Evolutionary conservation across 2,888 invertebrate genomes (phyloP), one percentile per base, ranked within the genome.

Genomic region (Mesorhabditis sp.): DNA sequence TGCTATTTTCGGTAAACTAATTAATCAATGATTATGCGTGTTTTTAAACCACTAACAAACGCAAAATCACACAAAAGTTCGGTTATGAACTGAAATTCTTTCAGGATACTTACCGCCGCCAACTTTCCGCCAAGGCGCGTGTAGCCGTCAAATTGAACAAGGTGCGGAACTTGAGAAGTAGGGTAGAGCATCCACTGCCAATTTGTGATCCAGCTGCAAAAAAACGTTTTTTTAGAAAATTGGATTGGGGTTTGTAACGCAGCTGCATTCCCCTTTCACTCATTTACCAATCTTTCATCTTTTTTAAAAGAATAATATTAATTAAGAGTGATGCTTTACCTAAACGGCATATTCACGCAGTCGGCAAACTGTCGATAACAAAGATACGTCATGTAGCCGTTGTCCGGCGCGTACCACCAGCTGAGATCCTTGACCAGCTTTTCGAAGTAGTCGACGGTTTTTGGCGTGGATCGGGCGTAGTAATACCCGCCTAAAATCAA

Each of bases 81-180:
- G 28, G 28, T 28, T 28, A 28, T 28, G 28, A 28, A 28, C 28
- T 28, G 28, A 28, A 28, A 28, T 28, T 28, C 28, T 28, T 28
- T 28, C 28, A 28, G n/a, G n/a, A 10, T 2, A 61, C 62, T 0
- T 65, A 79, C 79, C 73, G 76, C 76, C 50, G 64, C 76, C 15
- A 80, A 69, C 72, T 80, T 80, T 7, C 80, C 78, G 10, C 80
- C 80, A 44, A 80, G 68, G 62, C 78, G 71, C 15, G 84, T 83
- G 66, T 85, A 80, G 6, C 84, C 84, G 66, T 84, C 84, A 68
- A 84, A 84, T 66, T 84, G 84, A 7, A 84, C 77, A 42, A 85
- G 76, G 6, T 70, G 84, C 5, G 74, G 66, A n/a, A 69, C 45
- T 42, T 67, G 69, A 4, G 69, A 58, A 4, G 65, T 63, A 4